Conservation (phyloP, 2,797 vertebrate genomes). For the Acrocephalus scirpaceus region DNA sequence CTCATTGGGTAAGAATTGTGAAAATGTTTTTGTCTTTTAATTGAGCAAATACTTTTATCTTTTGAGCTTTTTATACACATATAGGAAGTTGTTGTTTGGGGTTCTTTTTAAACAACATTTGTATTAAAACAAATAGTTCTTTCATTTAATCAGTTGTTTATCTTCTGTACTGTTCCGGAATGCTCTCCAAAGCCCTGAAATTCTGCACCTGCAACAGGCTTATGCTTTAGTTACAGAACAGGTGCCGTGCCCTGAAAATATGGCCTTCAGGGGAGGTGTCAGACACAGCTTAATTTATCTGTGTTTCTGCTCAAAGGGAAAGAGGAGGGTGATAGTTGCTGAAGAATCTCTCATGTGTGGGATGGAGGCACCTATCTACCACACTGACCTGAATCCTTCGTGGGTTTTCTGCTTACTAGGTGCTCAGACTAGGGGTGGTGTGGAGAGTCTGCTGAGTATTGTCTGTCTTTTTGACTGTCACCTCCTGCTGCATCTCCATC, state of each 20-base stretch:
- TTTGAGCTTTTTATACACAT: background rate
- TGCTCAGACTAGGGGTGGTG: background rate
- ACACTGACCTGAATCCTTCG: background rate
- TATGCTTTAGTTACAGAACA: background rate
- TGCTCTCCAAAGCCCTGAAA: background rate
- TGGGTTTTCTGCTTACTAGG: background rate
- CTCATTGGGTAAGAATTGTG: background rate
- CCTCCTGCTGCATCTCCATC: background rate
- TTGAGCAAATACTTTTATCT: background rate
- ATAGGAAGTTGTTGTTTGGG: background rate
- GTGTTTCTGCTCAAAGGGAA: background rate
- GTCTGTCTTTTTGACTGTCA: background rate
- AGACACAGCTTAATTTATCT: background rate
- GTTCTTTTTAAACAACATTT: background rate
- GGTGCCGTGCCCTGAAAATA: background rate
- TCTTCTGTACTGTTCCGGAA: background rate
- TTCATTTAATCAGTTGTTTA: background rate
- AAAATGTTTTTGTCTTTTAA: background rate
- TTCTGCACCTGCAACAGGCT: background rate
- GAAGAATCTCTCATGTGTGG: background rate
- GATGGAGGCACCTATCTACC: background rate
- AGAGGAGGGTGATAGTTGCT: background rate
- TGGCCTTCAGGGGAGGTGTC: background rate
- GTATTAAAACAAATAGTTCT: background rate
- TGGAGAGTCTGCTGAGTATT: background rate